Percentiles rank a stretch among this genome's conserved stretches.
phyloP scores from a whole-genome alignment of 2,797 vertebrate species.

The Acrocephalus scirpaceus region DNA sequence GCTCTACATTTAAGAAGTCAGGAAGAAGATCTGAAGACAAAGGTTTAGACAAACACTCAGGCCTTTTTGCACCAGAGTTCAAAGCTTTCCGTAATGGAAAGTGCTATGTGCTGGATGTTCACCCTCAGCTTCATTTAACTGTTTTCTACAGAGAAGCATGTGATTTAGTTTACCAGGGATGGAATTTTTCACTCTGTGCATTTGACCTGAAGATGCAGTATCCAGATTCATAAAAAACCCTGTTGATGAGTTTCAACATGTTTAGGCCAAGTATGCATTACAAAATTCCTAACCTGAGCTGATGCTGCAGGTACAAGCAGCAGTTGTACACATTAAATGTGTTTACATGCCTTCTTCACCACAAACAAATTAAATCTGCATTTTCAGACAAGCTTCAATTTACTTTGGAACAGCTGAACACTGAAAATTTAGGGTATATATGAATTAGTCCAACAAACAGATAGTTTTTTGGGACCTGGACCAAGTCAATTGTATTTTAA shows the following conservation, averaged over 20 bases:
- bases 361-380: neutral
- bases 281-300: neutral
- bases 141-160: neutral
- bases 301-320: neutral
- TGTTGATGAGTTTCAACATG: neutral
- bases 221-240: neutral
- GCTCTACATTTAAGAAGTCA: neutral
- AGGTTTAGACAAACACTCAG: neutral
- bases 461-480: neutral
- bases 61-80: neutral
- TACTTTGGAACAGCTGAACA: neutral
- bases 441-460: neutral
- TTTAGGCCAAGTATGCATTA: neutral
- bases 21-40: neutral
- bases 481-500: neutral
- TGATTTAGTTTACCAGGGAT: neutral
- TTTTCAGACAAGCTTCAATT: neutral
- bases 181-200: neutral
- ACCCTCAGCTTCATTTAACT: neutral
- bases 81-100: neutral
- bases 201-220: neutral
- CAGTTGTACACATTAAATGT: neutral
- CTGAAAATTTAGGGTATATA: neutral
- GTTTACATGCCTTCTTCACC: neutral
- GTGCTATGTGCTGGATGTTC: neutral